Base-by-base conservation (phyloP, 2,113 vertebrate species). In the Pangasianodon hypophthalmus region DNA sequence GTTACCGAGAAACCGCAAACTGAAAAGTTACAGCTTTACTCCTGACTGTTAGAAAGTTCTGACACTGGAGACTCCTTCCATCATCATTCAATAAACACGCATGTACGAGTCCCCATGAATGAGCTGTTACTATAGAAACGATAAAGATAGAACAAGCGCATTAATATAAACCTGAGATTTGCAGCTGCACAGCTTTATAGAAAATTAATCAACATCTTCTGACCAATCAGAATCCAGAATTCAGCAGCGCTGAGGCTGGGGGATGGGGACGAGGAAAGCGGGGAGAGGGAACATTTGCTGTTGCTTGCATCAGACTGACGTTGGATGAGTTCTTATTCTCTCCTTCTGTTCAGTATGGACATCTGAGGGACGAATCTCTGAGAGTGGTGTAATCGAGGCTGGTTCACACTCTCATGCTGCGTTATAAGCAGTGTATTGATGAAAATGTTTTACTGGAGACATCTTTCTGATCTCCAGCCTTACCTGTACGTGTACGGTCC, bases 401-500 rank as follows among this genome's bases (percentile, higher is more conserved):
- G 44, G 4, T 29, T 80, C 48, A n/a, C 46, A 0, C 41, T 52
- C 77, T 50, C 77, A 46, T 11, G 24, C 71, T 19, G 48, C 14
- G 29, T 52, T 24, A 41, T 41, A 24, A 6, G 19, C 54, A 60
- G 19, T 14, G 2, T 0, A 19, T 2, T 24, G 9, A 58, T 60
- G 54, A 6, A 13, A 58, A 29, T 3, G 48, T 56, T 37, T 83
- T 7, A 24, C 3, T 60, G 32, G 41, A 6, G 3, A 7, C 82
- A 46, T 52, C 18, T 1, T 21, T 9, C 54, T 26, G 54, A 26
- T 8, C 11, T 46, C 82, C 56, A 26, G 37, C 32, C 89, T 92
- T 94, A 99, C 98, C 91, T 96, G 93, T 99, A 99, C 0, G 98
- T 98, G 62, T 99, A 99, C 1, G 98, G 98, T 81, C 98, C 98